Evolutionary conservation across 2,888 invertebrate species (phyloP), one percentile per base, ranked within the genome.

Genomic region (Leistus spinibarbis): DNA sequence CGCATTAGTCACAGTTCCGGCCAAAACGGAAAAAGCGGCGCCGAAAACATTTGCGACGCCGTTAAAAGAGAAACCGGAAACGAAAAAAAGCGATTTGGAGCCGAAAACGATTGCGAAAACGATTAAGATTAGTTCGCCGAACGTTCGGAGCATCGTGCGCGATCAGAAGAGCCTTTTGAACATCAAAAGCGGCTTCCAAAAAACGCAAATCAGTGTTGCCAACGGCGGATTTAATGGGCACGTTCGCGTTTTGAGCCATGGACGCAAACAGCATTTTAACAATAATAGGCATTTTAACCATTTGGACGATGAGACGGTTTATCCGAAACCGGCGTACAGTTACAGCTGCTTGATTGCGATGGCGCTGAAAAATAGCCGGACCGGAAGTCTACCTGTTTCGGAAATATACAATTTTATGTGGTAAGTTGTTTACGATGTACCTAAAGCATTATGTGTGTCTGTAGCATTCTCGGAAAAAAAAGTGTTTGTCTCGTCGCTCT

Each of bases 381-480:
- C 94, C 72, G 98, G 98, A 72, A 95, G 96, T 81, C 87, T 99
- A 81, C 98, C 98, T 2, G 99, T 99, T 53, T 97, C 97, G 10
- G 99, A 99, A 88, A 99, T 99, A 80, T 99, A 99, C 86, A 97
- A 95, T 85, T 99, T 99, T 84, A 98, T 99, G 95, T 98, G 97
- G 94, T 95, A 87, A 90, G 93, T 89, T 78, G 76, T 56, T 23
- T n/a, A 7, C 5, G 13, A 3, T 40, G 13, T 1, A 5, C 13
- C 1, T 10, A 40, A 40, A 40, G 7, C 5, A 2, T 7, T 10
- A 40, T 40, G 7, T n/a, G n/a, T n/a, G n/a, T n/a, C n/a, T n/a
- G n/a, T n/a, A n/a, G n/a, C n/a, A n/a, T n/a, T n/a, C n/a, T n/a
- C n/a, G n/a, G n/a, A n/a, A n/a, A n/a, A n/a, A n/a, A n/a, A n/a